Evolutionary conservation across 1,140 invertebrate species (phyloP).

Genomic region (Mesaphorura yosii): DNA sequence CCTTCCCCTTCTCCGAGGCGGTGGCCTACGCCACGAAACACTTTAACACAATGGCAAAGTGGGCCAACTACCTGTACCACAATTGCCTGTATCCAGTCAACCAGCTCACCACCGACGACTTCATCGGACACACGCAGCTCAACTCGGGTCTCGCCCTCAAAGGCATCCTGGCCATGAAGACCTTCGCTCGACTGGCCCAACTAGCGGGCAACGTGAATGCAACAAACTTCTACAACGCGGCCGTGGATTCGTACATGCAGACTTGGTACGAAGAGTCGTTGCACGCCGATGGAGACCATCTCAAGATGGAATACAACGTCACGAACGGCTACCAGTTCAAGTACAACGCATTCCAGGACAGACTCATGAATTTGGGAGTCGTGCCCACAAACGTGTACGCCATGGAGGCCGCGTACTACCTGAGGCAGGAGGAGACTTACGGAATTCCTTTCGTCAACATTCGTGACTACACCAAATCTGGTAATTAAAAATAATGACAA

Average conservation of each 20-base stretch:
- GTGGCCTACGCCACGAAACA: conserved; percentile 9
- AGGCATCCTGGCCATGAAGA: conserved; percentile 20
- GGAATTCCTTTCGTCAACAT: conserved; percentile 20
- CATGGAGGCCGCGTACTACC: conserved; percentile 19
- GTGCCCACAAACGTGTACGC: conserved; percentile 20
- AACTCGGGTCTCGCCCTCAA: conserved; percentile 27
- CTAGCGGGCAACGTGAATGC: conserved; percentile 7
- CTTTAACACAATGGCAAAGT: conserved; percentile 9
- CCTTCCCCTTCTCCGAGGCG: not conserved
- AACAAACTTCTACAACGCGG: conserved; percentile 9
- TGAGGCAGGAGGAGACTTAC: conserved; percentile 19
- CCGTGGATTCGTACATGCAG: conserved; percentile 3
- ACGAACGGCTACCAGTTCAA: conserved; percentile 26
- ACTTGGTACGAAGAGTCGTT: conserved; percentile 19
- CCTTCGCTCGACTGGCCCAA: conserved; percentile 16
- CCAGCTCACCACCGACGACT: conserved; percentile 27
- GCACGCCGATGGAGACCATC: conserved; percentile 10
- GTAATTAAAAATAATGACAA: too few species aligned
- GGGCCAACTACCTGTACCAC: conserved; percentile 19
- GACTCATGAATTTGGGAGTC: conserved; percentile 14
- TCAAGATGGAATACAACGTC: conserved; percentile 29
- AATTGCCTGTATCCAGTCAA: conserved; percentile 24
- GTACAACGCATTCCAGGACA: conserved; percentile 26
- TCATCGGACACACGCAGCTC: conserved; percentile 24
- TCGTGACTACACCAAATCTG: conserved; percentile 26